Evolutionary conservation across 2,888 invertebrate species (phyloP), one percentile per base, ranked within the genome.

Genomic region (Folsomia manolachei): DNA sequence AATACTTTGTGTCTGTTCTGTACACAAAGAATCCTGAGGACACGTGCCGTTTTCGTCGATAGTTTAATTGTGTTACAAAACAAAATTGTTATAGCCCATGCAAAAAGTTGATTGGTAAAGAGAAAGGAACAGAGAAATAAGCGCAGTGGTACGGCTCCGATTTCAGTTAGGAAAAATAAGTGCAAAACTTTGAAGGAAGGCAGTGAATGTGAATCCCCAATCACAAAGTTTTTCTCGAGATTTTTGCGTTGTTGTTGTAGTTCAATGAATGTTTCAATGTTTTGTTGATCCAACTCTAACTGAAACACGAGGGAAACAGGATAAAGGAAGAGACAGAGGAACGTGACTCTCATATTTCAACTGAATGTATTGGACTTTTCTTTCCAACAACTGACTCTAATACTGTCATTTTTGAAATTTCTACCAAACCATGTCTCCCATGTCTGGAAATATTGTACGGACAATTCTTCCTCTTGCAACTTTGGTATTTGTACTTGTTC

Each of bases 261-360:
- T 64, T 26, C 64, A 64, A 64, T 64, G 64, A 64, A 64, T 64
- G 27, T 27, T 64, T 39, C 39, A 39, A 39, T 56, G 56, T 56
- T 66, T 66, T 51, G 52, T 52, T 25, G 23, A 24, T 62, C 62
- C 62, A 27, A 23, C 39, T 51, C 64, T n/a, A 26, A 66, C 27
- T 51, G 24, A 66, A 52, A 66, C 65, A 66, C 51, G 14, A 64
- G 64, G 27, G 21, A 27, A 64, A 64, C 25, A 66, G n/a, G 7
- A 56, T 7, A 19, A 56, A 21, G 21, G 19, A 56, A 24, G 52
- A 66, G 65, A 66, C 51, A 51, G 51, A n/a, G 51, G 39, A 66
- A 66, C 65, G 65, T 66, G 65, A 66, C 65, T 52, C 65, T 66
- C 51, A 66, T 66, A 66, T 66, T 66, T 66, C 65, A 66, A n/a